Evolutionary conservation across 2,888 invertebrate species (phyloP), one percentile per base, ranked within the genome.

Genomic region (Keiferia lycopersicella): DNA sequence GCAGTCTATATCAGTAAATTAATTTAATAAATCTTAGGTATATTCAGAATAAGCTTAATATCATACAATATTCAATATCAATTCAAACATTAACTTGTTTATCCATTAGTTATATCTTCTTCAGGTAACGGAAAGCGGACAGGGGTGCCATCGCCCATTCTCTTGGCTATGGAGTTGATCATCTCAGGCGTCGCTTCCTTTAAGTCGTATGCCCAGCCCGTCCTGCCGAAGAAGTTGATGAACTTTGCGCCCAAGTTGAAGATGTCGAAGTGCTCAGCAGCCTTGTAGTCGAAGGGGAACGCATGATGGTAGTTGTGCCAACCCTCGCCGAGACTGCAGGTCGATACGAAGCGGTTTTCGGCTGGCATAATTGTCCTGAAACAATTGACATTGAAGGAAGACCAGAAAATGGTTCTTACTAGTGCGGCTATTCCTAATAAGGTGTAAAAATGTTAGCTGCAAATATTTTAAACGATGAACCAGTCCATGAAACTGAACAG

Each of bases 231-330:
- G 59, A 80, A 76, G 38, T 78, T 74, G 45, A 92, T 89, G 65
- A 90, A 84, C 59, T 74, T 77, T 0, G 89, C 87, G 2, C 85
- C 81, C 2, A 84, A 81, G 67, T 92, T 91, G 58, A 92, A 91
- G 50, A 82, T 70, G 61, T 92, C 87, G 63, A 92, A 93, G 61
- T 92, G 90, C 71, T 94, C 93, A 1, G 93, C 91, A 0, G 93
- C 93, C 71, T 93, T 92, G 79, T 93, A 93, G 76, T 94, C 94
- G 83, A 93, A 94, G 1, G 96, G 96, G 76, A 96, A 96, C 0
- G 94, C 93, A 79, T 96, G 96, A 76, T 96, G 96, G 80, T 95
- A 96, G 81, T 96, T 96, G 82, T 96, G 96, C 94, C 95, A 96
- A 2, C 96, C 96, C 78, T 95, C 94, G 0, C 94, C 94, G 0